Conservation (phyloP, 2,113 vertebrate genomes). For the Macroglossus sobrinus region DNA sequence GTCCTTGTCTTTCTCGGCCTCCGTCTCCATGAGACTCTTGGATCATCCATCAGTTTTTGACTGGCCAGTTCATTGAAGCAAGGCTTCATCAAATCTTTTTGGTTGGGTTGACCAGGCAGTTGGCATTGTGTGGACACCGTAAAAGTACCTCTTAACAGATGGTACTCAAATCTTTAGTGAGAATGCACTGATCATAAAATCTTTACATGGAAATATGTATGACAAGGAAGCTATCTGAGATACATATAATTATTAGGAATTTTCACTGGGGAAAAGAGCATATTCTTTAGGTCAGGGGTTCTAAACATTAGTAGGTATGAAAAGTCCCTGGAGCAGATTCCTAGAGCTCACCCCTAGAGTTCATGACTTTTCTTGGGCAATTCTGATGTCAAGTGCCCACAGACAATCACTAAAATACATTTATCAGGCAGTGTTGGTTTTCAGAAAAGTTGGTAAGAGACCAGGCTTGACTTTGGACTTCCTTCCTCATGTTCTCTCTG, state of each 20-base stretch:
- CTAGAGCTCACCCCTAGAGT: background rate
- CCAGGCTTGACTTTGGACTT: background rate
- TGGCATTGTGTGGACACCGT: background rate
- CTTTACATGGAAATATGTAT: constrained; percentile 10
- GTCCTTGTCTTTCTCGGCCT: constrained; percentile 17
- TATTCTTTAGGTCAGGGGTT: background rate
- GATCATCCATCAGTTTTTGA: constrained; percentile 49
- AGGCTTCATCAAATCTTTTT: background rate
- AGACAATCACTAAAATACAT: background rate
- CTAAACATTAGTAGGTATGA: background rate
- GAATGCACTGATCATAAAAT: background rate
- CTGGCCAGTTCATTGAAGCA: background rate
- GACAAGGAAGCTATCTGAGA: background rate
- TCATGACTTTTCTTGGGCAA: background rate
- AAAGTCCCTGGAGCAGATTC: background rate
- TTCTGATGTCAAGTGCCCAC: background rate
- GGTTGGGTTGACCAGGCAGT: background rate
- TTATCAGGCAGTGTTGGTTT: background rate
- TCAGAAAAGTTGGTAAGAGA: background rate
- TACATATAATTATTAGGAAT: constrained; percentile 36
- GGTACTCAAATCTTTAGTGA: background rate
- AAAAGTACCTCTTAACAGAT: constrained; percentile 7
- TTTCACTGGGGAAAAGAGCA: background rate
- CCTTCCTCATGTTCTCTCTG: background rate
- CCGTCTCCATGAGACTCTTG: background rate